Percentiles rank a stretch among this genome's conserved stretches.
Evolutionary conservation across 1,140 invertebrate species (phyloP).

Genomic region (Spodoptera litura): DNA sequence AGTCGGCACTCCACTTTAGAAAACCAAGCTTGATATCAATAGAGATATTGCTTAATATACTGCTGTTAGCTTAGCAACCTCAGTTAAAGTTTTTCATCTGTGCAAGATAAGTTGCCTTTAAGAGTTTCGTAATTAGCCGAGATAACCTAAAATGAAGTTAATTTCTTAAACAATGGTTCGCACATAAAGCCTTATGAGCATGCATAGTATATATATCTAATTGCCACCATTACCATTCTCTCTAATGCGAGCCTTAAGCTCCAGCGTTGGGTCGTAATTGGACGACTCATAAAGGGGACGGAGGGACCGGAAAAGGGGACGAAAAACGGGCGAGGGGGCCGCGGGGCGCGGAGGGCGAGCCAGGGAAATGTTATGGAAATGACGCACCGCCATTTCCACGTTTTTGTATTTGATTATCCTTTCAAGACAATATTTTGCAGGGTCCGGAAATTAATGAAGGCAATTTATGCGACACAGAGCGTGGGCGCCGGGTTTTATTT

Average conservation of each 20-base stretch:
- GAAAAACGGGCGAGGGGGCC: slow-evolving; percentile 68
- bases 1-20: too few relatives aligned
- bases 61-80: too few relatives aligned
- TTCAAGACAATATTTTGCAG: slow-evolving; percentile 86
- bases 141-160: background rate
- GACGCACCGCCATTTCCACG: slow-evolving; percentile 84
- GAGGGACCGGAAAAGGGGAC: slow-evolving; percentile 77
- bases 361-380: slow-evolving; percentile 83
- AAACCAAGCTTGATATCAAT: too few relatives aligned
- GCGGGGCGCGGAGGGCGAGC: slow-evolving; percentile 50
- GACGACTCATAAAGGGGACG: slow-evolving; percentile 80
- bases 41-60: too few relatives aligned
- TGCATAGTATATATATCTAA: slow-evolving; percentile 67
- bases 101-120: background rate
- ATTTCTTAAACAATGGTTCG: slow-evolving; percentile 30
- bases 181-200: slow-evolving; percentile 24
- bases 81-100: too few relatives aligned
- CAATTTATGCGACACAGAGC: slow-evolving; percentile 84
- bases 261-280: slow-evolving; percentile 80
- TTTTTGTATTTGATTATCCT: slow-evolving; percentile 86
- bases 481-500: slow-evolving; percentile 80
- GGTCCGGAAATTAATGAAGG: slow-evolving; percentile 84
- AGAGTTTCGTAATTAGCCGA: background rate
- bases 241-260: slow-evolving; percentile 84
- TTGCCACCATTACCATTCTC: slow-evolving; percentile 77